phyloP scores from a whole-genome alignment of 1,140 invertebrate genomes.

The Trichomalopsis sarcophagae region DNA sequence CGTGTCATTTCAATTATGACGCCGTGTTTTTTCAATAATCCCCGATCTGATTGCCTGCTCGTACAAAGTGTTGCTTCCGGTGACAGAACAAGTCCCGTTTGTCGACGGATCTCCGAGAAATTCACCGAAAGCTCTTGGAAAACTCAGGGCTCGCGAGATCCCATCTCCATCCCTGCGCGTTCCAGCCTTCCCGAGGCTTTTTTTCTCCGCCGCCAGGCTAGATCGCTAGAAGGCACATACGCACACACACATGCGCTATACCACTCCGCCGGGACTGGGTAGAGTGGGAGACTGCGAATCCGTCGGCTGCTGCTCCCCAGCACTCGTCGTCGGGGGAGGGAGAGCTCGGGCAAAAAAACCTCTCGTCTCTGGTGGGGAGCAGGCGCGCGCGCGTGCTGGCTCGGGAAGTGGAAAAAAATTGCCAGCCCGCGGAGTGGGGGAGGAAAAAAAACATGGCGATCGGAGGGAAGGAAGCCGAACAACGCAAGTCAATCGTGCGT shows the following conservation, averaged over 20 bases:
- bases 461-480: slow-evolving; percentile 66
- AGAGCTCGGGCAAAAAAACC: slow-evolving; percentile 10
- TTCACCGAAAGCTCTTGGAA: not conserved
- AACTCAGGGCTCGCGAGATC: slow-evolving; percentile 1
- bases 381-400: not conserved
- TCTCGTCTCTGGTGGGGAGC: not conserved
- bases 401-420: slow-evolving; percentile 43
- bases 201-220: slow-evolving; percentile 21
- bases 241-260: not conserved
- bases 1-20: no score
- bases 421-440: slow-evolving; percentile 30
- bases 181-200: slow-evolving; percentile 19
- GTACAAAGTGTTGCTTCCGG: no score
- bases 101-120: no score
- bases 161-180: slow-evolving; percentile 28
- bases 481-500: slow-evolving; percentile 73
- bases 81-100: no score
- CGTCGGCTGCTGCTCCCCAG: not conserved
- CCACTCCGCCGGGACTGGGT: not conserved
- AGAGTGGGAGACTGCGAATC: slow-evolving; percentile 50
- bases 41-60: no score
- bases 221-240: slow-evolving; percentile 48
- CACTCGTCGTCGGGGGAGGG: not conserved
- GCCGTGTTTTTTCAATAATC: no score
- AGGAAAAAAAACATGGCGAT: slow-evolving; percentile 43